Conservation (phyloP, 2,113 vertebrate genomes). For the Pionites leucogaster region DNA sequence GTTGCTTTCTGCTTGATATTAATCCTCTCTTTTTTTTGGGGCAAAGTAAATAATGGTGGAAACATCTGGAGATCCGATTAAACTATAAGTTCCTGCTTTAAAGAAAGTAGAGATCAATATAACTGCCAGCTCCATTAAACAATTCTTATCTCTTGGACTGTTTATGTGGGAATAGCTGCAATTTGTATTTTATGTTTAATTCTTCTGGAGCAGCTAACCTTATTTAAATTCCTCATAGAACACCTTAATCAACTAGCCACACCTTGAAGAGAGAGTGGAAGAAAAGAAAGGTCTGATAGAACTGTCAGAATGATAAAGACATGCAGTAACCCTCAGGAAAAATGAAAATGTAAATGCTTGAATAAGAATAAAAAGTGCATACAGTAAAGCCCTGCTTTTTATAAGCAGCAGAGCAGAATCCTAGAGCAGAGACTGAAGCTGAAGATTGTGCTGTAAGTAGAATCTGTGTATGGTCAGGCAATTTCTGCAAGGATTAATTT, state of each 20-base stretch:
- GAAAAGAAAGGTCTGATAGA: neutral
- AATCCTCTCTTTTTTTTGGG: neutral
- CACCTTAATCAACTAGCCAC: conserved; percentile 17
- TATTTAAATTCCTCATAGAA: conserved; percentile 22
- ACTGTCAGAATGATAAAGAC: conserved; percentile 20
- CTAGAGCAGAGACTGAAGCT: neutral
- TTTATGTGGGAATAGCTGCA: neutral
- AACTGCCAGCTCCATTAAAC: conserved; percentile 41
- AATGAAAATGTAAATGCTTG: neutral
- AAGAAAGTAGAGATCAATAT: conserved; percentile 42
- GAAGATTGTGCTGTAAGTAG: neutral
- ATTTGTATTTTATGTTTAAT: conserved; percentile 44
- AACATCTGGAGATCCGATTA: neutral
- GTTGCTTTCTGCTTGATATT: conserved; percentile 5
- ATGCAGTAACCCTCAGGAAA: neutral
- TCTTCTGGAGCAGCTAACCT: conserved; percentile 11
- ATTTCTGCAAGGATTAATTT: neutral
- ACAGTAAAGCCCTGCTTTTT: neutral
- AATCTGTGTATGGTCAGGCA: neutral
- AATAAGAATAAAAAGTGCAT: neutral
- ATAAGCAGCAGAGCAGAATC: neutral
- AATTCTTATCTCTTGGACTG: conserved; percentile 42
- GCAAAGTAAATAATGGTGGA: conserved; percentile 28
- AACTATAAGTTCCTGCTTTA: conserved; percentile 7
- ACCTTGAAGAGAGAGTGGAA: neutral